These are phyloP conservation scores for Epirrita christyi DNA, from an alignment of 2,888 invertebrate genomes.

Conservation along the genomic window DNA sequence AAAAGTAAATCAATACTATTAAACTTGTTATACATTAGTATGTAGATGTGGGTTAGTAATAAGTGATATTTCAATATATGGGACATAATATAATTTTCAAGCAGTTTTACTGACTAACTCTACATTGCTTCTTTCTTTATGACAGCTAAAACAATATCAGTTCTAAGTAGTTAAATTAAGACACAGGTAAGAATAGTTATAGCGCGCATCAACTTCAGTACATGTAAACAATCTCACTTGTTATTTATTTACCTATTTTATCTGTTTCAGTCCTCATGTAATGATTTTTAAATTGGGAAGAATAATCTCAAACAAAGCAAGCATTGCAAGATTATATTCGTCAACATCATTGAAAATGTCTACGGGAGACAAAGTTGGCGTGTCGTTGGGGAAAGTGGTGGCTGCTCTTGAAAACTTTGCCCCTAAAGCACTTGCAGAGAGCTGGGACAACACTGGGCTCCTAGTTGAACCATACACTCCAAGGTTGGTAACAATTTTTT, in stretches of 20 bases:
- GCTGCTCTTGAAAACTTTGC: slow-evolving; percentile 88
- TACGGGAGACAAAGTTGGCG: slow-evolving; percentile 64
- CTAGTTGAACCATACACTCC: slow-evolving; percentile 91
- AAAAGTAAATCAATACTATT: background rate
- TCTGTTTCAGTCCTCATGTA: slow-evolving; percentile 56
- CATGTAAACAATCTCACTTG: background rate
- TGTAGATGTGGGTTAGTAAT: slow-evolving; percentile 18
- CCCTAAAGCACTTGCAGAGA: slow-evolving; percentile 88
- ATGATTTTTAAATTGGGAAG: slow-evolving; percentile 67
- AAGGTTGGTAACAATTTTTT: slow-evolving; percentile 57
- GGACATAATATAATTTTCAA: background rate
- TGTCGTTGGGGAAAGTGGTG: slow-evolving; percentile 81
- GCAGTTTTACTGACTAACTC: background rate
- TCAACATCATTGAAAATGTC: slow-evolving; percentile 56
- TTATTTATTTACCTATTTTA: background rate
- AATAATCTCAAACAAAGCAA: slow-evolving; percentile 45
- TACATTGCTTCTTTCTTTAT: background rate
- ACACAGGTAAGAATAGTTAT: slow-evolving; percentile 16
- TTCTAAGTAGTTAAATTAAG: background rate
- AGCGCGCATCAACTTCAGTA: background rate
- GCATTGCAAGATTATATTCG: slow-evolving; percentile 48
- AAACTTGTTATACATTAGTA: background rate
- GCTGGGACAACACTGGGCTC: slow-evolving; percentile 98
- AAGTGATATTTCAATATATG: slow-evolving; percentile 18
- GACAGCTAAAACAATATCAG: too few relatives aligned